phyloP scores from a whole-genome alignment of 1,140 invertebrate species.

The Agrypnia vestita region DNA sequence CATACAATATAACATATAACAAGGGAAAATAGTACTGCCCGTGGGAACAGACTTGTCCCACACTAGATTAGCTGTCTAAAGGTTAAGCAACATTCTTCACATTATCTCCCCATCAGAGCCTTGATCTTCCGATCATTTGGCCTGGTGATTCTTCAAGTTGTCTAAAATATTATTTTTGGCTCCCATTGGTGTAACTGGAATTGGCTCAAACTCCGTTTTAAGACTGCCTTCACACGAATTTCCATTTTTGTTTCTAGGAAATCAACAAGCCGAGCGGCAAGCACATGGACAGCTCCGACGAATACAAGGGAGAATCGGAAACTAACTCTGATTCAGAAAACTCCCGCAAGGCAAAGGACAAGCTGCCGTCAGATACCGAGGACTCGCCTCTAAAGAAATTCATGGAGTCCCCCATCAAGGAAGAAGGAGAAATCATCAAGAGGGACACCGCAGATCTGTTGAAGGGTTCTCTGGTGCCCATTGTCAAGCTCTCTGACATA shows the following conservation, averaged over 20 bases:
- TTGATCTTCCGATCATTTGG: too few relatives aligned
- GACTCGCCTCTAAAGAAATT: conserved; percentile 39
- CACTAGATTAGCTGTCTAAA: too few relatives aligned
- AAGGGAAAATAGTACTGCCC: too few relatives aligned
- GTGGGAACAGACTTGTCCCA: too few relatives aligned
- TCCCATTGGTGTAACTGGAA: too few relatives aligned
- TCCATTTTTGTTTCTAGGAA: conserved; percentile 63
- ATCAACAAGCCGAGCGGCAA: conserved; percentile 72
- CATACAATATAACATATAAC: too few relatives aligned
- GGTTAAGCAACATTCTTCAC: too few relatives aligned
- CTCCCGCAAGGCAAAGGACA: conserved; percentile 57
- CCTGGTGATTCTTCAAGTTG: too few relatives aligned
- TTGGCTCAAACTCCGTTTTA: too few relatives aligned
- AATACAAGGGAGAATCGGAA: conserved; percentile 68
- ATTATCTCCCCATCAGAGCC: too few relatives aligned
- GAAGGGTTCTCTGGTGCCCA: conserved; percentile 9
- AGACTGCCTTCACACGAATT: too few relatives aligned
- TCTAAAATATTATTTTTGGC: too few relatives aligned
- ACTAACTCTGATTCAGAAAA: conserved; percentile 65
- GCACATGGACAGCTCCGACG: conserved; percentile 73
- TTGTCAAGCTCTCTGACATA: conserved; percentile 49
- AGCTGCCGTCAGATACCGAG: conserved; percentile 1
- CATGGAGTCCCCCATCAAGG: conserved; percentile 39
- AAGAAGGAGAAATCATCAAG: conserved; percentile 8
- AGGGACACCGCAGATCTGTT: neutral